Evolutionary conservation across 1,140 invertebrate species (phyloP), one percentile per base, ranked within the genome.

Genomic region (Diabrotica virgifera): DNA sequence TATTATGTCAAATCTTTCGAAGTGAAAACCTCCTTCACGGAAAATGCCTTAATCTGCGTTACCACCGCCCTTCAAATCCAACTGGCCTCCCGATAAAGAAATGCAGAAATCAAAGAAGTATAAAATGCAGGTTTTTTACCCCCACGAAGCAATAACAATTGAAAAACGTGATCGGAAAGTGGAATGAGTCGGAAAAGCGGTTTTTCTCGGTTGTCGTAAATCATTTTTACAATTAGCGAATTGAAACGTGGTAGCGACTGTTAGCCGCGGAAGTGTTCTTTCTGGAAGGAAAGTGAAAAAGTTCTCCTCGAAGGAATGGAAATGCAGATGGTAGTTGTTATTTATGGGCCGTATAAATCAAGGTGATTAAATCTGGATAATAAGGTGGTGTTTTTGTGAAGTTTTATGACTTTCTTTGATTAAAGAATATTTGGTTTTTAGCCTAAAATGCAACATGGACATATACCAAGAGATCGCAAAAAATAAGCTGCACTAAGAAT

Each of bases 151-250:
- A 68, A 68, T 68, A 68, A 68, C 66, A 68, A 68, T 68, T 64
- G 63, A 58, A 57, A 56, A 57, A 68, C 66, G 66, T 65, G 66
- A 68, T 65, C 59, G 52, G 66, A 68, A 68, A 63, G 51, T 36
- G 12, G 56, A 54, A 64, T 62, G 52, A 36, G 12, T 53, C 35
- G 59, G 52, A 11, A 53, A 53, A 62, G 50, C n/a, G 59, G 13
- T 13, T 53, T 62, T 52, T 40, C 59, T 35, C 24, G 40, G 40
- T 10, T 13, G 52, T 53, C 59, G 59, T 68, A 68, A 64, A 68
- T 68, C 66, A 64, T 68, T 68, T 68, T 68, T 60, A 68, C 66
- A 68, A 68, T 68, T 64, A 68, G 66, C 62, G 59, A 64, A 64
- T 60, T 61, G 59, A 64, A 62, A 62, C 53, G 57, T 65, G 52